Evolutionary conservation across 2,797 vertebrate species (phyloP).

Genomic region (Peromyscus eremicus): DNA sequence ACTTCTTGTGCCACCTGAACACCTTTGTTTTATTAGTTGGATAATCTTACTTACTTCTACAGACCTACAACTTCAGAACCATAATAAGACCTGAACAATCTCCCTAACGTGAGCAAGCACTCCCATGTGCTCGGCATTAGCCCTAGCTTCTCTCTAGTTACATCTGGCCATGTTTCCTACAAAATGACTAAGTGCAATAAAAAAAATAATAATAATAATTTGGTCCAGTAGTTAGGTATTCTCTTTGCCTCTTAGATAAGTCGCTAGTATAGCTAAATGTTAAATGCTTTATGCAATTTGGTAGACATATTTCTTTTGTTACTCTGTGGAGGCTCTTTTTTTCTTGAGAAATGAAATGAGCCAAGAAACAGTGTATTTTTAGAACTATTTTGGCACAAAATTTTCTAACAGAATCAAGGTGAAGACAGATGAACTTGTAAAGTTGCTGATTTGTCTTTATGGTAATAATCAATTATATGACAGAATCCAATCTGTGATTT

Average conservation of each 20-base stretch:
- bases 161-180: neutral
- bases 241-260: neutral
- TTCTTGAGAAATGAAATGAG: slow-evolving; percentile 18
- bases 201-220: neutral
- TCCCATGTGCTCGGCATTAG: neutral
- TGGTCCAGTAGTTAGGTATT: slow-evolving; percentile 36
- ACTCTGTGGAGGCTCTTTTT: neutral
- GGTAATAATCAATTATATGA: slow-evolving; percentile 2
- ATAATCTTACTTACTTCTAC: neutral
- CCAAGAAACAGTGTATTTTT: neutral
- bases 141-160: neutral
- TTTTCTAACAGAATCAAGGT: slow-evolving; percentile 52
- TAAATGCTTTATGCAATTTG: slow-evolving; percentile 22
- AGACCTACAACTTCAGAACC: neutral
- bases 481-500: neutral
- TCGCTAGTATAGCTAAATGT: neutral
- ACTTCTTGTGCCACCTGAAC: neutral
- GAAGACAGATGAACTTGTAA: slow-evolving; percentile 37
- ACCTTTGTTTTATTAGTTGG: neutral
- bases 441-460: slow-evolving; percentile 28
- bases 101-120: neutral
- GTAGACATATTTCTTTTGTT: slow-evolving; percentile 24
- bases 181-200: slow-evolving; percentile 37
- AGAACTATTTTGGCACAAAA: neutral
- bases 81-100: neutral